A percentile compares a stretch with the other conserved stretches of the same genome.
Evolutionary conservation across 2,797 vertebrate species (phyloP).

Genomic region (Poecilia gillii): DNA sequence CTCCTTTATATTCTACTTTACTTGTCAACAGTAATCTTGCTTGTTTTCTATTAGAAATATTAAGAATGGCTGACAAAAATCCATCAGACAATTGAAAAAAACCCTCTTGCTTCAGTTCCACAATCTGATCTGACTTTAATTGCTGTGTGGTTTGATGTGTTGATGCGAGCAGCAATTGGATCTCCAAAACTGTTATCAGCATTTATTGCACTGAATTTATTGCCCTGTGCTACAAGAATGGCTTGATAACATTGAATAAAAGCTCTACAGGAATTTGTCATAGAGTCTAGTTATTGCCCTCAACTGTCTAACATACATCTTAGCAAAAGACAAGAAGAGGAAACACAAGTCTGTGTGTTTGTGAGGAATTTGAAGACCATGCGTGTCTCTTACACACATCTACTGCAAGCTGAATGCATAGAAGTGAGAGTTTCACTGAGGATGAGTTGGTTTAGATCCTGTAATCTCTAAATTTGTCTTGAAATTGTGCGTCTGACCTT

Average conservation of each 20-base stretch:
- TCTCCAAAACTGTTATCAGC: neutral
- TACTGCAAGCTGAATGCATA: neutral
- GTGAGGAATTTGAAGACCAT: neutral
- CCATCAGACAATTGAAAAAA: neutral
- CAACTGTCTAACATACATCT: neutral
- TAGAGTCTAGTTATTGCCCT: neutral
- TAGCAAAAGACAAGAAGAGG: neutral
- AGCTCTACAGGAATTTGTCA: neutral
- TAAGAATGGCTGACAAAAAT: neutral
- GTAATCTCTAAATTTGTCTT: slow-evolving; percentile 2
- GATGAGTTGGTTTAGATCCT: neutral
- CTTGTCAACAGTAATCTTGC: neutral
- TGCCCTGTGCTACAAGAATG: neutral
- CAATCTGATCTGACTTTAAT: neutral
- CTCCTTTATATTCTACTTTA: neutral
- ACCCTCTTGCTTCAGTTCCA: neutral
- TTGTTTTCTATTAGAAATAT: neutral
- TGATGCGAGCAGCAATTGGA: neutral
- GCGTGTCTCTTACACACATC: neutral
- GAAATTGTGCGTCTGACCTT: slow-evolving; percentile 22
- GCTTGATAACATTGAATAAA: neutral
- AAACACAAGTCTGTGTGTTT: neutral
- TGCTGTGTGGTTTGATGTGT: neutral
- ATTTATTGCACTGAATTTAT: neutral
- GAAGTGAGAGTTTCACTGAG: neutral